Base-by-base conservation (phyloP, 2,797 vertebrate species). In the Jordanella pulchra region DNA sequence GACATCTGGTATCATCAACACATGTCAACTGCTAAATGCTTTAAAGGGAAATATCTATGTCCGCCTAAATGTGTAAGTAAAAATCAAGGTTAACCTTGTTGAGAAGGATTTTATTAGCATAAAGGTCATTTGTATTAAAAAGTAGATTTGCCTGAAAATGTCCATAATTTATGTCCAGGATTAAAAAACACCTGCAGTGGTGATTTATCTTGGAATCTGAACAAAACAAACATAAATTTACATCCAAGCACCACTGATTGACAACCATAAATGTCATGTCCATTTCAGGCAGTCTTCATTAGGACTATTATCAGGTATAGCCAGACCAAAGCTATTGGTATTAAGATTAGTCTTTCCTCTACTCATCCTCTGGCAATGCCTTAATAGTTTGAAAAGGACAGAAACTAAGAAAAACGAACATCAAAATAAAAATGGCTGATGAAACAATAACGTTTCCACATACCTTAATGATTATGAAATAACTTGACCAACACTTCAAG, bases 251-350 rank as follows among this genome's bases (percentile, higher is more conserved):
- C 82, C 25, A 25, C 28, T 80, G 45, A 79, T 45, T 48, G 48
- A 67, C 72, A 63, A 23, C 39, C 32, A 17, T 68, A 77, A 88
- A 88, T 87, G 76, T 78, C 81, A 76, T 7, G 28, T 51, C 35
- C 71, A 71, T 85, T 88, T 82, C 67, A 73, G 35, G 72, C 27
- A 13, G 69, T 72, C 66, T 76, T 85, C 76, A 75, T 81, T 64
- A 79, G 51, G 47, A 1, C 51, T 60, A 81, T 89, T 84, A 84
- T 83, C 70, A 81, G 78, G 69, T 65, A 67, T 75, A 86, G 90
- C 83, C 70, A 84, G 80, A 66, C 61, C 25, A 44, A 78, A 56
- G 58, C 55, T 35, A 72, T 87, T 90, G 39, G 78, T 25, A 86
- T 87, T 87, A 65, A 88, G 87, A 89, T 91, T 0, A 13, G 11